Evolutionary conservation across 2,113 vertebrate species (phyloP).

Genomic region (Neoarius graeffei): DNA sequence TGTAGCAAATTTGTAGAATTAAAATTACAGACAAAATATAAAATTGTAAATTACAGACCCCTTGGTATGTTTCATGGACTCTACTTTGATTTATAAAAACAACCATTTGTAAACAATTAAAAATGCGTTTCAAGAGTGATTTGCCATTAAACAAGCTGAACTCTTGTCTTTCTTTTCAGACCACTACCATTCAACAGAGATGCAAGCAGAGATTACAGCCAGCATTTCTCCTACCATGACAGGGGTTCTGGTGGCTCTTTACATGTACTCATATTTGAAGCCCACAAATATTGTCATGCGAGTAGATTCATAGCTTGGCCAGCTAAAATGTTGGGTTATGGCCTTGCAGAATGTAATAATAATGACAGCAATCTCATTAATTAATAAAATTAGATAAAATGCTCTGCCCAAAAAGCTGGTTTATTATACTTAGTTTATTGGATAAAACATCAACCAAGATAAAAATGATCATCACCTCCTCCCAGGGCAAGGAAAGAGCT

Average conservation of each 20-base stretch:
- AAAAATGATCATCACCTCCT: slow-evolving; percentile 22
- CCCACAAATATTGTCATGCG: neutral
- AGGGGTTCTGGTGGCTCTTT: slow-evolving; percentile 10
- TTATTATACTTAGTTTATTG: slow-evolving; percentile 3
- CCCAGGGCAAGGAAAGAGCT: slow-evolving; percentile 11
- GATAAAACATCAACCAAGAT: slow-evolving; percentile 16
- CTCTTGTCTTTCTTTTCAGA: neutral
- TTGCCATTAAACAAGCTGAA: neutral
- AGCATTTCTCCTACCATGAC: neutral
- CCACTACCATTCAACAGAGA: neutral
- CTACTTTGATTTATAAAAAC: neutral
- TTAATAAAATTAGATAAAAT: slow-evolving; percentile 23
- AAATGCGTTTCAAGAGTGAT: neutral
- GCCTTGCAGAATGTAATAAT: neutral
- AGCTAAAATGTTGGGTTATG: neutral
- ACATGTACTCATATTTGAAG: neutral
- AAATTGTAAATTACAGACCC: neutral
- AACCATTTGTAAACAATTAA: neutral
- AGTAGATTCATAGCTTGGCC: neutral
- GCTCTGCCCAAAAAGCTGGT: neutral
- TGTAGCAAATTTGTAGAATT: neutral
- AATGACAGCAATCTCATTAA: slow-evolving; percentile 17
- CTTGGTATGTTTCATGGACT: neutral
- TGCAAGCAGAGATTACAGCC: neutral
- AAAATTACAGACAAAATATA: neutral